phyloP scores from a whole-genome alignment of 1,140 invertebrate species.

The Halictus rubicundus region DNA sequence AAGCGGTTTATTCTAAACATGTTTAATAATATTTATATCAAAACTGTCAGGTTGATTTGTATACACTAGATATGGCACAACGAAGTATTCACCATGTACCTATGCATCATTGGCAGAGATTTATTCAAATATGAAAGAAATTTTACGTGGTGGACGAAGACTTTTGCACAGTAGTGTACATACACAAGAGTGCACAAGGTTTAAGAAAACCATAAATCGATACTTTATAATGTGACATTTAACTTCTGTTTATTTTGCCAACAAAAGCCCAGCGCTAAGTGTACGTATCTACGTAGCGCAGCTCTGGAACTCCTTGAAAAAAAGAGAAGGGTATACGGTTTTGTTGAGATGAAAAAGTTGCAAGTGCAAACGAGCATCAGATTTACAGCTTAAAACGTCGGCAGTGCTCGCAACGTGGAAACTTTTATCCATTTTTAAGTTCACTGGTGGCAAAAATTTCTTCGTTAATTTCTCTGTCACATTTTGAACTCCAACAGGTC shows the following conservation, averaged over 20 bases:
- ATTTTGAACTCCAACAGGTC: not conserved
- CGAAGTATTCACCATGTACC: too few species aligned
- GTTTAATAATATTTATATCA: too few species aligned
- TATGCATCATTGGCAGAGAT: too few species aligned
- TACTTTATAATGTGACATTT: not conserved
- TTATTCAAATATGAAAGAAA: too few species aligned
- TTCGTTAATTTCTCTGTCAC: conserved; percentile 11
- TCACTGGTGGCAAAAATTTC: conserved; percentile 10
- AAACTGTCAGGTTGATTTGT: too few species aligned
- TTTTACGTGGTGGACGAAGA: too few species aligned
- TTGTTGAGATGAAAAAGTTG: conserved; percentile 14
- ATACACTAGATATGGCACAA: too few species aligned
- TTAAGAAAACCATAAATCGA: not conserved
- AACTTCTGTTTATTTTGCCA: not conserved
- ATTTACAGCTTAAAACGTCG: conserved; percentile 12
- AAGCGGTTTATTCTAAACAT: too few species aligned
- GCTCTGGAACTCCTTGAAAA: conserved; percentile 24
- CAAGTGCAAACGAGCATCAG: conserved; percentile 13
- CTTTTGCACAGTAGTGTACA: too few species aligned
- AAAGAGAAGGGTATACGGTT: conserved; percentile 15
- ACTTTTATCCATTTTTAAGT: conserved; percentile 20
- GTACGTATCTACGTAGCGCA: conserved; percentile 36
- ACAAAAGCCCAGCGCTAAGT: not conserved
- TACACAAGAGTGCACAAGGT: not conserved
- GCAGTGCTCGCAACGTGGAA: not conserved